Conservation (phyloP, 2,113 vertebrate genomes). For the Sapayoa aenigma region DNA sequence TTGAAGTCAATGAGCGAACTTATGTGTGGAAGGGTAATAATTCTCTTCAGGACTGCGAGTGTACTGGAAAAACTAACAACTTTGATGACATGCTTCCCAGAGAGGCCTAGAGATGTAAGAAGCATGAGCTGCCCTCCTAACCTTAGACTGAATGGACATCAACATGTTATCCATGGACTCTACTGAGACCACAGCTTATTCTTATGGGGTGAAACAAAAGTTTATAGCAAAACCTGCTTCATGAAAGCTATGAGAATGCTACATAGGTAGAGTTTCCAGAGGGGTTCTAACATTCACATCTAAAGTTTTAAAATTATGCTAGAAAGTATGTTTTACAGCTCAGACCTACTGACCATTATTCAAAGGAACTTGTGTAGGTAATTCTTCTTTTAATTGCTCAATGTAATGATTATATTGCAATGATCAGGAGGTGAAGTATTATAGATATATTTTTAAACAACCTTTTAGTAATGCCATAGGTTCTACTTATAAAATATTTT, state of each 20-base stretch:
- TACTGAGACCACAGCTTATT: not conserved
- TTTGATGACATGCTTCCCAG: not conserved
- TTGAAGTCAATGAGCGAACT: not conserved
- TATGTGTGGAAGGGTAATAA: not conserved
- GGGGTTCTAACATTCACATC: not conserved
- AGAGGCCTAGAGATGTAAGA: not conserved
- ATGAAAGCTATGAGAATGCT: not conserved
- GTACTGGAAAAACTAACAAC: not conserved
- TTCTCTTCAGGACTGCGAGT: not conserved
- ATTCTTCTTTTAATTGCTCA: not conserved
- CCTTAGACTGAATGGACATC: not conserved
- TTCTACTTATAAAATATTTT: not conserved
- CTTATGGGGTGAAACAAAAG: not conserved
- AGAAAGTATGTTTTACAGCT: not conserved
- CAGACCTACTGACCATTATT: not conserved
- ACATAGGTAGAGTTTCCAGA: not conserved
- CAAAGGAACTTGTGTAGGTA: not conserved
- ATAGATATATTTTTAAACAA: not conserved
- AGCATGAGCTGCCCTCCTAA: not conserved
- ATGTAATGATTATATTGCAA: not conserved
- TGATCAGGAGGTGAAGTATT: not conserved
- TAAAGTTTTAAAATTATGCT: not conserved
- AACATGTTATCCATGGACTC: not conserved
- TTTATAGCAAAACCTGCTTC: rapidly evolving
- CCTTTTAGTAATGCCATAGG: not conserved